Evolutionary conservation across 1,140 invertebrate species (phyloP), one percentile per base, ranked within the genome.

Genomic region (Microplitis demolitor): DNA sequence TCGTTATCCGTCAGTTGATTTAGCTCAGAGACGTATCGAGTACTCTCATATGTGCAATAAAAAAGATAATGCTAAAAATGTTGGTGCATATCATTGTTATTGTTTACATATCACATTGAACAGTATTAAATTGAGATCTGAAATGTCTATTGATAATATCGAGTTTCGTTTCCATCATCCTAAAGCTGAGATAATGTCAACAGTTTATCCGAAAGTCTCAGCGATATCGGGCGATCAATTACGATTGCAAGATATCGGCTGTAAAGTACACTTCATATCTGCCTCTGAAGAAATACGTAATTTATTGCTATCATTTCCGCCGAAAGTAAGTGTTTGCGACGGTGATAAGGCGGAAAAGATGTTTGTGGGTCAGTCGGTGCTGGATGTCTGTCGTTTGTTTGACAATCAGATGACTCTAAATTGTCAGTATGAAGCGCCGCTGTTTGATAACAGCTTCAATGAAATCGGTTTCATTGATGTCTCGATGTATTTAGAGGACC

Each of bases 81-180:
- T 80, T 11, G 80, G 81, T 58, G 54, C 75, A 60, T 84, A 85
- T 78, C 82, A 80, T 13, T 84, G 78, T 63, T 86, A 83, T 71
- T 83, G 78, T 60, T 73, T 86, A 14, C 78, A 78, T 66, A 75
- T 87, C 33, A 64, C 53, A 56, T 66, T 85, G 4, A 74, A 74
- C n/a, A 62, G 73, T 35, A 78, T 87, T 33, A 80, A 78, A 75
- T 76, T 83, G 51, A 69, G 73, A 66, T 74, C 80, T 51, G 8
- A 71, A 69, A 58, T 77, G 62, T 67, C 71, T 37, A 69, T 79
- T 35, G 69, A 78, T 76, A 79, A 79, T 66, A 74, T 86, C 35
- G 81, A 87, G 74, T 85, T 86, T 71, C 78, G 86, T 66, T 88
- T 87, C 74, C 84, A 85, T 75, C 86, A 89, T 78, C 86, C 87